Percentiles rank a stretch among this genome's conserved stretches.
Conservation (phyloP, 1,140 invertebrate genomes). For the Yoshiicerus persimilis region DNA sequence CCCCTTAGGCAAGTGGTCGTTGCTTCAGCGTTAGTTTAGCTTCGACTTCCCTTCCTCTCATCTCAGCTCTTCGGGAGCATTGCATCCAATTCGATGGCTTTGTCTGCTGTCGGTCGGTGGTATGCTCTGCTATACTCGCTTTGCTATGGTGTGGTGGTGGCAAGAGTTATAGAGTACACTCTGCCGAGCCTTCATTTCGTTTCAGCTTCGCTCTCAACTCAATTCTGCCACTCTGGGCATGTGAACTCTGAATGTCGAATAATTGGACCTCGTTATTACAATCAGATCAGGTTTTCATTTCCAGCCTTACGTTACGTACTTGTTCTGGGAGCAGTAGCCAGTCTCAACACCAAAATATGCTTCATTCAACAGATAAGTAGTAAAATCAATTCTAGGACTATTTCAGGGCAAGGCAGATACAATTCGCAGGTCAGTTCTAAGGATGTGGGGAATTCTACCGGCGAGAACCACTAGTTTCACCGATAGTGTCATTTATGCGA, state of each 20-base stretch:
- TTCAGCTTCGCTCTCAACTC: background rate
- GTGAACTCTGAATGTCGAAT: background rate
- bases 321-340: background rate
- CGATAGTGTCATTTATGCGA: background rate
- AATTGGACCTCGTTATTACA: constrained; percentile 7
- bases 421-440: background rate
- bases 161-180: background rate
- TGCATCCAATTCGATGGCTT: background rate
- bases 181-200: background rate
- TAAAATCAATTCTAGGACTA: no score
- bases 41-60: background rate
- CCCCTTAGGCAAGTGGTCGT: background rate
- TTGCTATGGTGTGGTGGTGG: background rate
- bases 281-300: background rate
- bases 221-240: background rate
- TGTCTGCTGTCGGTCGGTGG: background rate
- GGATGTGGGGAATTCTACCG: background rate
- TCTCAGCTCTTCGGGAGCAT: background rate
- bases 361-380: background rate
- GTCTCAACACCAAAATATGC: background rate
- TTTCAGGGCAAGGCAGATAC: background rate
- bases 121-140: background rate
- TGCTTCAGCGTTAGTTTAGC: background rate
- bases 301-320: background rate
- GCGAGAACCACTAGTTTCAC: background rate